phyloP scores from a whole-genome alignment of 2,888 invertebrate genomes.

The Autographa pulchrina region DNA sequence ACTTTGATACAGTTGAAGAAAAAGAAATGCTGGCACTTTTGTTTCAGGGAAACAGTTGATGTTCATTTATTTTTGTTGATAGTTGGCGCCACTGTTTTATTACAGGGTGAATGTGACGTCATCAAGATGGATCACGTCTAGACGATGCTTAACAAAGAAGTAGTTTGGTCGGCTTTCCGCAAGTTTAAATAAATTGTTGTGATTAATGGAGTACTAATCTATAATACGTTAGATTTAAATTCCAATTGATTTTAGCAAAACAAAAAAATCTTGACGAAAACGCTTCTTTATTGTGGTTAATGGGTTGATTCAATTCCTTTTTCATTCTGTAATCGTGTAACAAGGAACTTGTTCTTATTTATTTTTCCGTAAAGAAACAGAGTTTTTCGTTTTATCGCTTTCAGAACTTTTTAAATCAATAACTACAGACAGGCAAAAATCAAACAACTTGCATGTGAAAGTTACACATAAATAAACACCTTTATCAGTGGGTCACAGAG shows the following conservation, averaged over 20 bases:
- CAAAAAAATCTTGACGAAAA: too few relatives aligned
- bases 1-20: neutral
- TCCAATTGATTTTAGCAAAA: too few relatives aligned
- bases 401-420: too few relatives aligned
- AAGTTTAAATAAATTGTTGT: neutral
- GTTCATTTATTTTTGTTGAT: neutral
- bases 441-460: neutral
- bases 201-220: neutral
- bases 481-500: constrained; percentile 1
- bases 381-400: too few relatives aligned
- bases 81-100: constrained; percentile 4
- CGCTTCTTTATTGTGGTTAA: too few relatives aligned
- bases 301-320: too few relatives aligned
- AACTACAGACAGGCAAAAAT: too few relatives aligned
- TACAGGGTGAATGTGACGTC: constrained; percentile 1
- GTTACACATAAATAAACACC: neutral
- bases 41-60: neutral
- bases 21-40: neutral
- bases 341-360: too few relatives aligned
- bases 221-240: too few relatives aligned
- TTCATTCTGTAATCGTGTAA: too few relatives aligned
- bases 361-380: too few relatives aligned
- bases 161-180: neutral
- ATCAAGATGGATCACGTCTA: neutral
- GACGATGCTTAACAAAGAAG: neutral